These are phyloP conservation scores for Pangasius mekongensis DNA, from an alignment of 2,797 vertebrate genomes.

Conservation along the genomic window DNA sequence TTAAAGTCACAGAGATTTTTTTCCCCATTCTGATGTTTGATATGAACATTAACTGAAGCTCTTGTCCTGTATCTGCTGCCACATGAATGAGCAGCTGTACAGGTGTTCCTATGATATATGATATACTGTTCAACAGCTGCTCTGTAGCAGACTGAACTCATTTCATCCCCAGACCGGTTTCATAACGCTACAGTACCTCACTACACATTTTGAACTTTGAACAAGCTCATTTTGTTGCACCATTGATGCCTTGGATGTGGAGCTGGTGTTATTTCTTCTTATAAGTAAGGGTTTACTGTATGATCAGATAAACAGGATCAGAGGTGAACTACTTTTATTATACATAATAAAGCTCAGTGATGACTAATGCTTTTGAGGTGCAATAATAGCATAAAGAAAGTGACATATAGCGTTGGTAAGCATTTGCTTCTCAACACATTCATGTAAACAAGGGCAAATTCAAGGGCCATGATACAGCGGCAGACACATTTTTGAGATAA, in stretches of 20 bases:
- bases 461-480: conserved; percentile 7
- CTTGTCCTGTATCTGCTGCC: no score
- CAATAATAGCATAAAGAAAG: conserved; percentile 40
- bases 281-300: conserved; percentile 8
- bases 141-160: neutral
- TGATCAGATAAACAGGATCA: conserved; percentile 44
- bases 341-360: conserved; percentile 26
- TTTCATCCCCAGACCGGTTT: neutral
- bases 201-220: neutral
- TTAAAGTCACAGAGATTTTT: no score
- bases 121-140: no score
- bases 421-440: conserved; percentile 44
- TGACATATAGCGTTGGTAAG: conserved; percentile 29
- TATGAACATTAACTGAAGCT: no score
- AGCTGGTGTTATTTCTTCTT: neutral
- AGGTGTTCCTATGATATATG: no score
- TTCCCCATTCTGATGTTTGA: no score
- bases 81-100: no score
- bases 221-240: neutral
- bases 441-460: conserved; percentile 21
- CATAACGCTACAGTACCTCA: neutral
- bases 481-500: conserved; percentile 39
- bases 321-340: conserved; percentile 32
- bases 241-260: neutral
- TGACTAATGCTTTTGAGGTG: conserved; percentile 36